phyloP scores from a whole-genome alignment of 2,888 invertebrate genomes.

The Unio pictorum region DNA sequence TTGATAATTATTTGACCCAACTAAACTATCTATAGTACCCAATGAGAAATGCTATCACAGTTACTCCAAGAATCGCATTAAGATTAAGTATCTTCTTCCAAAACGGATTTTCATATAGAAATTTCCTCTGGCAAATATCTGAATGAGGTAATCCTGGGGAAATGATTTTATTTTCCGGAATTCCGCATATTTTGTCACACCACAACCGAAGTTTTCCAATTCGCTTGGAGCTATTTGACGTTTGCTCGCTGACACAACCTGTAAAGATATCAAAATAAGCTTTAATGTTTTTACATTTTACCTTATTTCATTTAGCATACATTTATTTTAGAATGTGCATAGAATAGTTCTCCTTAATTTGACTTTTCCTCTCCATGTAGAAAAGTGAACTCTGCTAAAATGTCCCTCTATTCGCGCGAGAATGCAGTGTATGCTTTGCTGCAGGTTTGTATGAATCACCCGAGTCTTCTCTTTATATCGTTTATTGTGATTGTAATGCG shows the following conservation, averaged over 20 bases:
- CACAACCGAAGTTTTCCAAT: slow-evolving; percentile 31
- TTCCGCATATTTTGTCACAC: slow-evolving; percentile 51
- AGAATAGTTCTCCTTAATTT: too few species aligned
- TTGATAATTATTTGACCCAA: too few species aligned
- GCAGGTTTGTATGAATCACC: too few species aligned
- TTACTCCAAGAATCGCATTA: slow-evolving; percentile 51
- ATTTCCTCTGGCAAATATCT: slow-evolving; percentile 8
- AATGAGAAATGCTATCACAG: slow-evolving; percentile 50
- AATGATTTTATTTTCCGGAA: slow-evolving; percentile 31
- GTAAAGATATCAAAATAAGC: not conserved
- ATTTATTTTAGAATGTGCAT: too few species aligned
- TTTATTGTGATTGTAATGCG: too few species aligned
- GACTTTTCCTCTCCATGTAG: too few species aligned
- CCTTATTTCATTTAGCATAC: slow-evolving; percentile 7
- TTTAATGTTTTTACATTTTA: not conserved
- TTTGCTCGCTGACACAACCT: slow-evolving; percentile 6
- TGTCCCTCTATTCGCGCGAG: too few species aligned
- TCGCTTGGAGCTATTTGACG: slow-evolving; percentile 4
- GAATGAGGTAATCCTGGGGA: too few species aligned
- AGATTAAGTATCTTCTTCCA: slow-evolving; percentile 51
- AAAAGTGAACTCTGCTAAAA: too few species aligned
- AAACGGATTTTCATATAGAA: slow-evolving; percentile 40
- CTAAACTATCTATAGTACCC: slow-evolving; percentile 48
- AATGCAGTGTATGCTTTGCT: too few species aligned
- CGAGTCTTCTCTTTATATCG: too few species aligned